A percentile compares a stretch with the other conserved stretches of the same genome.
phyloP scores from a whole-genome alignment of 2,888 invertebrate species.

The Ophion ellenae region DNA sequence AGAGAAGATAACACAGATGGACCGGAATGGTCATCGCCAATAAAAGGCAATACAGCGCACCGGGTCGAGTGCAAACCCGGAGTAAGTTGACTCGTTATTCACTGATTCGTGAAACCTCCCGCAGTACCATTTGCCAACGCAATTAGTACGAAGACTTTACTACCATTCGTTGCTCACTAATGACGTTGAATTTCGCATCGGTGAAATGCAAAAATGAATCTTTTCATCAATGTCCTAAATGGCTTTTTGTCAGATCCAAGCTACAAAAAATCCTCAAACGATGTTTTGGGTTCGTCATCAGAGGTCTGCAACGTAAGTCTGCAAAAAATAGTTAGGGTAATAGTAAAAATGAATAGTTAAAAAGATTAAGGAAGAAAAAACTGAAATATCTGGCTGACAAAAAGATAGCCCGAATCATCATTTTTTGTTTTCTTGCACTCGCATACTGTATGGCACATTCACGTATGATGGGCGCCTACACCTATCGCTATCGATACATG shows the following conservation, averaged over 20 bases:
- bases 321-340: too few relatives aligned
- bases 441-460: not conserved
- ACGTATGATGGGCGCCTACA: slow-evolving; percentile 12
- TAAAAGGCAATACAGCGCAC: not conserved
- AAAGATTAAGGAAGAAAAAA: too few relatives aligned
- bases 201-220: not conserved
- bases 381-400: not conserved
- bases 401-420: not conserved
- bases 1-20: not conserved
- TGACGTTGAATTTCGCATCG: not conserved
- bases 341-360: too few relatives aligned
- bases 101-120: not conserved
- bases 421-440: not conserved
- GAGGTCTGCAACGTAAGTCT: too few relatives aligned
- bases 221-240: not conserved
- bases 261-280: too few relatives aligned
- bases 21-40: not conserved
- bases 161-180: not conserved
- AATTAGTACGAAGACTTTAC: not conserved
- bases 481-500: slow-evolving; percentile 1
- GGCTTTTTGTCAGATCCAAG: not conserved
- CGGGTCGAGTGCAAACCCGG: not conserved
- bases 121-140: not conserved
- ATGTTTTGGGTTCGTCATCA: too few relatives aligned
- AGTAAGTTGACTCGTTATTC: not conserved